These are phyloP conservation scores for Sarcophaga carnaria DNA, from an alignment of 2,888 invertebrate genomes.

Conservation along the genomic window DNA sequence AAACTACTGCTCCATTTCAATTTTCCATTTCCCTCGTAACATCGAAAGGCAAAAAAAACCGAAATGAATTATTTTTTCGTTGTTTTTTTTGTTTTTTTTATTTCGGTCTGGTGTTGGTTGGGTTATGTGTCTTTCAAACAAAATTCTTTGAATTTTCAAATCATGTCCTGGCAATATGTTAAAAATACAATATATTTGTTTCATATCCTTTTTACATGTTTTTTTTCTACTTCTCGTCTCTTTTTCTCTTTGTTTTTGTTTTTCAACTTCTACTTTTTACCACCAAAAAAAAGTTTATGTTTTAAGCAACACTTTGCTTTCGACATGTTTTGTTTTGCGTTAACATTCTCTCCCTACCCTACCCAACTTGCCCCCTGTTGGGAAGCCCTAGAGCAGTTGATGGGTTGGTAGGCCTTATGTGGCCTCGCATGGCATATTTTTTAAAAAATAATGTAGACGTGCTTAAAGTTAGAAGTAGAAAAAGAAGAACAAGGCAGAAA, in stretches of 20 bases:
- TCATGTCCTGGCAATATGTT: constrained; percentile 58
- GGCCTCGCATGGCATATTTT: constrained; percentile 6
- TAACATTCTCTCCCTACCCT: background rate
- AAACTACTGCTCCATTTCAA: too few species aligned
- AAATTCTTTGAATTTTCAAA: constrained; percentile 40
- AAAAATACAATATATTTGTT: background rate
- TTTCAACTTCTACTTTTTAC: background rate
- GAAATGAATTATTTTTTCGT: constrained; percentile 7
- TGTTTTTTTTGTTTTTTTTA: background rate
- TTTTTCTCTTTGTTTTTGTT: background rate
- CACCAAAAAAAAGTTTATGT: constrained; percentile 43
- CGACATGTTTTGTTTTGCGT: constrained; percentile 19
- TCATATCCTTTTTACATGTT: too few species aligned
- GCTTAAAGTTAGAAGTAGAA: constrained; percentile 27
- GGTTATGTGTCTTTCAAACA: constrained; percentile 10
- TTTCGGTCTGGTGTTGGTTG: background rate
- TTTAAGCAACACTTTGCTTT: constrained; percentile 33
- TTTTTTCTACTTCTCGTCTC: too few species aligned
- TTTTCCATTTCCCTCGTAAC: too few species aligned
- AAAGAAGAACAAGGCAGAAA: background rate
- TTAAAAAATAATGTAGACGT: constrained; percentile 45
- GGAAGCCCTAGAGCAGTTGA: background rate
- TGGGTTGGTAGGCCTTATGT: constrained; percentile 40
- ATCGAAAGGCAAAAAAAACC: too few species aligned
- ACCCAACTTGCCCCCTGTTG: background rate